Evolutionary conservation across 64 coral and sea anemone species (phyloP).

Genomic region (Catalaphyllia jardinei): DNA sequence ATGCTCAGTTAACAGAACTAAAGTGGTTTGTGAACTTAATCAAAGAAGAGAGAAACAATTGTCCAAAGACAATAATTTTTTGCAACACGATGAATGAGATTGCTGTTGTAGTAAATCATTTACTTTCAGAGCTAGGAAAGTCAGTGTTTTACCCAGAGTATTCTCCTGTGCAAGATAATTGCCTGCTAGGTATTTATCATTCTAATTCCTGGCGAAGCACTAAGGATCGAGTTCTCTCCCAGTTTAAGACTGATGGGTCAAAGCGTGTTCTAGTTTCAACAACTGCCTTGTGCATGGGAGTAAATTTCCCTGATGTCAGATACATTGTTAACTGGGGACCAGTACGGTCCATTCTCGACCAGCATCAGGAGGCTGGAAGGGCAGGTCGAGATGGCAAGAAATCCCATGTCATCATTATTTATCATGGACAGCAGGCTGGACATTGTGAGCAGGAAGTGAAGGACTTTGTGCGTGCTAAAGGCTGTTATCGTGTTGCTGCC

Average conservation of each 20-base stretch:
- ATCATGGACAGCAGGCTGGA: constrained; percentile 9
- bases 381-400: neutral
- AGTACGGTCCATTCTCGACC: constrained; percentile 32
- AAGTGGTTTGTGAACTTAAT: constrained; percentile 29
- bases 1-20: neutral
- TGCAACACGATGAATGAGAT: constrained; percentile 66
- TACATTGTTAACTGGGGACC: constrained; percentile 48
- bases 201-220: constrained; percentile 37
- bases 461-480: constrained; percentile 26
- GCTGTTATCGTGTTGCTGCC: constrained; percentile 19
- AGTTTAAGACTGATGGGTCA: constrained; percentile 9
- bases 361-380: constrained; percentile 46
- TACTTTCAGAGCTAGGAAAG: constrained; percentile 12
- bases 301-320: constrained; percentile 38
- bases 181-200: constrained; percentile 28
- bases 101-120: constrained; percentile 36
- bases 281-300: constrained; percentile 40
- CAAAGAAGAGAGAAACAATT: neutral
- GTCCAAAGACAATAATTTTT: constrained; percentile 42
- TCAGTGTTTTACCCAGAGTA: neutral
- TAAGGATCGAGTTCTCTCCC: neutral
- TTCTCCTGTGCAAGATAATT: constrained; percentile 6
- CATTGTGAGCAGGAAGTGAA: constrained; percentile 48
- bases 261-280: constrained; percentile 11
- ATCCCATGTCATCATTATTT: too few species aligned